phyloP scores from a whole-genome alignment of 2,797 vertebrate genomes.

The Danio choprae region DNA sequence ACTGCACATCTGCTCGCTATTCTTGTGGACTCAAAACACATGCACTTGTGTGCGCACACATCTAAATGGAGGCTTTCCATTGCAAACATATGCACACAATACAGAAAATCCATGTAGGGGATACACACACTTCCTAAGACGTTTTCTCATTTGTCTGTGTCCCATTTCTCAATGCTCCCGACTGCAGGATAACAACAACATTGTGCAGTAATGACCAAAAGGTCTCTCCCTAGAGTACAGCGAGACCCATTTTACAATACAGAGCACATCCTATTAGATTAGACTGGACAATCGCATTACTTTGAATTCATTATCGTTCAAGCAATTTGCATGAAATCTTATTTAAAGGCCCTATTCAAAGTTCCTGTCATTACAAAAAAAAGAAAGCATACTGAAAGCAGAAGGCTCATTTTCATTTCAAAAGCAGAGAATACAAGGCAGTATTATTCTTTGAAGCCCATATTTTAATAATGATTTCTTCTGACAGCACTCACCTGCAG shows the following conservation, averaged over 20 bases:
- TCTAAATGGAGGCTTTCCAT: conserved; percentile 21
- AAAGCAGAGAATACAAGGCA: conserved; percentile 22
- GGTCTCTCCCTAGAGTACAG: conserved; percentile 43
- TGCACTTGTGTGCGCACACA: conserved; percentile 22
- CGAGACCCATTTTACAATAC: conserved; percentile 53
- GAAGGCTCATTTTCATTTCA: conserved; percentile 26
- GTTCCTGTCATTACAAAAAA: conserved; percentile 44
- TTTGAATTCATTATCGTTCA: conserved; percentile 56
- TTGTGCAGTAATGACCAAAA: conserved; percentile 47
- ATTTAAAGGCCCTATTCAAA: conserved; percentile 54
- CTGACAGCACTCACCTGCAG: conserved; percentile 15
- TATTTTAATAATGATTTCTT: conserved; percentile 33
- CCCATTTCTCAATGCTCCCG: conserved; percentile 42
- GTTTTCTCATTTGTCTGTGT: conserved; percentile 53
- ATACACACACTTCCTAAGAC: conserved; percentile 9
- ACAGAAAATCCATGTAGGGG: not conserved
- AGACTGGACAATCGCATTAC: conserved; percentile 63
- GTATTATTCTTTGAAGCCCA: conserved; percentile 44
- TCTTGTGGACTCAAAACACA: conserved; percentile 52
- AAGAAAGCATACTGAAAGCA: conserved; percentile 23
- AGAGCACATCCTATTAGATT: conserved; percentile 63
- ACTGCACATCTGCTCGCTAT: conserved; percentile 58
- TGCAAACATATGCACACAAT: conserved; percentile 1
- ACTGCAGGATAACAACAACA: conserved; percentile 44
- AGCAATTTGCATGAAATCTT: conserved; percentile 56